These are phyloP conservation scores for Caenorhabditis briggsae DNA, from an alignment of 1,140 invertebrate species.

Conservation along the genomic window DNA sequence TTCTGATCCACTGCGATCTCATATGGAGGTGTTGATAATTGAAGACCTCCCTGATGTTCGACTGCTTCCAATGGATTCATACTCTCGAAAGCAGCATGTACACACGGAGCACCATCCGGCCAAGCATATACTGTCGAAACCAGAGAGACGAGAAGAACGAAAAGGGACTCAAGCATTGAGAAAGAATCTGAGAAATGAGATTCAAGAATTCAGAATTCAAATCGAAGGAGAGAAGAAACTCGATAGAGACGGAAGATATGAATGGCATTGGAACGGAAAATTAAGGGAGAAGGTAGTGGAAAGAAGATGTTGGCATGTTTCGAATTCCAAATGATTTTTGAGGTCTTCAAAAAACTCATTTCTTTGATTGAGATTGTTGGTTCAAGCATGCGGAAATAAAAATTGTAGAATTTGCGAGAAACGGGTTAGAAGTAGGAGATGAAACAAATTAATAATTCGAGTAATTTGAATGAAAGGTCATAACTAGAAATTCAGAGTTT, in stretches of 20 bases:
- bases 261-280: constrained; percentile 47
- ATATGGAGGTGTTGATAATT: constrained; percentile 71
- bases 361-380: background rate
- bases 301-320: background rate
- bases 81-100: constrained; percentile 72
- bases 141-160: background rate
- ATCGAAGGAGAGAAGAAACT: background rate
- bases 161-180: constrained; percentile 49
- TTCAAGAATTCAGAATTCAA: background rate
- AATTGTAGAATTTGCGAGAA: background rate
- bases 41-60: constrained; percentile 76
- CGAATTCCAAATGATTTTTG: constrained; percentile 26
- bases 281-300: background rate
- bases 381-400: background rate
- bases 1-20: constrained; percentile 72
- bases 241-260: constrained; percentile 35
- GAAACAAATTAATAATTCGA: no score
- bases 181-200: constrained; percentile 7
- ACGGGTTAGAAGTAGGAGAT: background rate
- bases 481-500: no score
- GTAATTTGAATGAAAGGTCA: no score
- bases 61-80: constrained; percentile 78
- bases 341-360: background rate
- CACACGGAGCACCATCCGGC: constrained; percentile 77
- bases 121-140: constrained; percentile 60